These are phyloP conservation scores for Agrochola lychnidis DNA, from an alignment of 2,888 invertebrate species.

Conservation along the genomic window DNA sequence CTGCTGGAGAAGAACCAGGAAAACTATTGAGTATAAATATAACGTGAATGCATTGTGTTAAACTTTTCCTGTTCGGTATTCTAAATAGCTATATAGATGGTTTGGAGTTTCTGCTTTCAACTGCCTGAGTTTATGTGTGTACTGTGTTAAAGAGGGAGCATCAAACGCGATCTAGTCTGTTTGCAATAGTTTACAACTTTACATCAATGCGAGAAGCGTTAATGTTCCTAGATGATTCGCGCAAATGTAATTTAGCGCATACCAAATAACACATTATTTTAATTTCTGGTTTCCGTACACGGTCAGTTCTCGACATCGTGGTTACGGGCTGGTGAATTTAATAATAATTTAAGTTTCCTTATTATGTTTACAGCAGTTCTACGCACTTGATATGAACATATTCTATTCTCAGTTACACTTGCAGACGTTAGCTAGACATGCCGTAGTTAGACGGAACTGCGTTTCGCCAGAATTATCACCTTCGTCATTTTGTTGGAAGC, in stretches of 20 bases:
- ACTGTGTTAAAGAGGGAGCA: neutral
- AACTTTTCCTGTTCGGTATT: conserved; percentile 41
- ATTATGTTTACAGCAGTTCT: conserved; percentile 41
- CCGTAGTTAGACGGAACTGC: conserved; percentile 32
- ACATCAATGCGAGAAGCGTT: neutral
- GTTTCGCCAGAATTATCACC: conserved; percentile 28
- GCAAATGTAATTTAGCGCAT: conserved; percentile 32
- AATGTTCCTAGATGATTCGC: neutral
- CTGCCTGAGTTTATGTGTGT: no score
- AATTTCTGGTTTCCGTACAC: conserved; percentile 48
- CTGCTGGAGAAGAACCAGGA: conserved; percentile 17
- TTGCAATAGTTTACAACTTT: neutral
- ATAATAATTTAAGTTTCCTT: conserved; percentile 55
- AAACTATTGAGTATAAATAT: conserved; percentile 28
- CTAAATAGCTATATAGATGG: neutral
- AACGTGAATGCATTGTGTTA: neutral
- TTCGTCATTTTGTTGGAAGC: conserved; percentile 14
- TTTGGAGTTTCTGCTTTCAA: neutral
- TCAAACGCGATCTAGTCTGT: neutral
- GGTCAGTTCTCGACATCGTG: conserved; percentile 10
- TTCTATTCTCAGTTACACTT: conserved; percentile 71
- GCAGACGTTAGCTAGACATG: conserved; percentile 71
- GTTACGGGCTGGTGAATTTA: conserved; percentile 37
- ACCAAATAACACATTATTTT: conserved; percentile 29
- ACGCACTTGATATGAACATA: conserved; percentile 51